Conservation (phyloP, 1,140 invertebrate genomes). For the Drosophila lacteicornis region DNA sequence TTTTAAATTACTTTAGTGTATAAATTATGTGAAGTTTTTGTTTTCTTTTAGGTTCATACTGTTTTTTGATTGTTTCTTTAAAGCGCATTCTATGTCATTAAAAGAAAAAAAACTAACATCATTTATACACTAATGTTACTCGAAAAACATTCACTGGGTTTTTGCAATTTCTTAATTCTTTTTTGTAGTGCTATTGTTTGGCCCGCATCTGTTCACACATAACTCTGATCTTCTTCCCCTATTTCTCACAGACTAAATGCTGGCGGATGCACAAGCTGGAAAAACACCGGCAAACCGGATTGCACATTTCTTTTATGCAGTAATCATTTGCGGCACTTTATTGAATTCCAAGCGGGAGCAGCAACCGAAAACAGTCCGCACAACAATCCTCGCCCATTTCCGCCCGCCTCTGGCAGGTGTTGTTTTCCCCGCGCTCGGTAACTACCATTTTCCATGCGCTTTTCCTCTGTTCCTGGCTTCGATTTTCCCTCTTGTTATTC, state of each 20-base stretch:
- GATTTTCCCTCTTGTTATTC: conserved; percentile 43
- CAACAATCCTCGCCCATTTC: conserved; percentile 32
- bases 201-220: conserved; percentile 15
- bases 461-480: conserved; percentile 17
- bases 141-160: neutral
- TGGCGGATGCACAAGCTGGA: conserved; percentile 56
- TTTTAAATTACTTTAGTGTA: too few relatives aligned
- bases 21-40: too few relatives aligned
- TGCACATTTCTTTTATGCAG: conserved; percentile 61
- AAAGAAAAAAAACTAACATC: too few relatives aligned
- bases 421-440: conserved; percentile 2
- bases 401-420: conserved; percentile 55
- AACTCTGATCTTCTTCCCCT: conserved; percentile 25
- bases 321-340: conserved; percentile 70
- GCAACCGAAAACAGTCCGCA: conserved; percentile 46
- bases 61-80: too few relatives aligned
- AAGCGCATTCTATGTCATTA: too few relatives aligned
- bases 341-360: conserved; percentile 60
- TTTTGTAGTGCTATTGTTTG: conserved; percentile 8
- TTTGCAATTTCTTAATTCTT: too few relatives aligned
- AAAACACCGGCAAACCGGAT: conserved; percentile 46
- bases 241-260: conserved; percentile 46
- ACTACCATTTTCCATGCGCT: conserved; percentile 11
- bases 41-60: too few relatives aligned
- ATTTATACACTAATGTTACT: too few relatives aligned